Evolutionary conservation across 1,140 invertebrate genomes (phyloP), one percentile per base, ranked within the genome.

Genomic region (Lepidurus couesii): DNA sequence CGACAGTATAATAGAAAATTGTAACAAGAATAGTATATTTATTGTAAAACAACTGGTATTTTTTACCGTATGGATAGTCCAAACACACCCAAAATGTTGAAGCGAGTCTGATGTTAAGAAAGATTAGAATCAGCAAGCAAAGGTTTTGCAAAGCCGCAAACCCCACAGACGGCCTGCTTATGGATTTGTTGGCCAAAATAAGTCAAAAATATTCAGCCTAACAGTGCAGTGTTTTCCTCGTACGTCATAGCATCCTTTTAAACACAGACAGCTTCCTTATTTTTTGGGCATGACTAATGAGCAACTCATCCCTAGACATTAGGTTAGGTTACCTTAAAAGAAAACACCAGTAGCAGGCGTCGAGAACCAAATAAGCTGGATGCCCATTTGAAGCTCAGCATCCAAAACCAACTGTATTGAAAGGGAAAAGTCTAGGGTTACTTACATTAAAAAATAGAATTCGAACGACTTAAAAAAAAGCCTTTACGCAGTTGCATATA

Each of bases 271-370:
- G 53, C 13, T 65, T 65, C 21, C 53, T 21, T 65, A 65, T 65
- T 65, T 65, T 65, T 65, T n/a, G 13, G 16, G 21, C n/a, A 65
- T 65, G 53, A 65, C 53, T 65, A 65, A 65, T 65, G 16, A 65
- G 53, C 21, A 0, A 65, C 53, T 65, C 53, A 21, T 13, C 53
- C 53, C 53, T 65, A 13, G 7, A 65, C 13, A 21, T 34, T 21
- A 65, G 16, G 16, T 65, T 65, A 16, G 53, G 53, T 7, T 21
- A 34, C 34, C 34, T 34, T 34, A 4, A 34, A 34, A 34, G 34
- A 65, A 21, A 65, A 13, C 53, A n/a, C 21, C 53, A 11, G 16
- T n/a, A 13, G 16, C 21, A 21, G 21, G 53, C 21, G 53, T 21
- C 8, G 21, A 21, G 21, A 65, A 21, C 53, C 53, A n/a, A 65